Evolutionary conservation across 2,113 vertebrate genomes (phyloP).

Genomic region (Bubalus kerabau): DNA sequence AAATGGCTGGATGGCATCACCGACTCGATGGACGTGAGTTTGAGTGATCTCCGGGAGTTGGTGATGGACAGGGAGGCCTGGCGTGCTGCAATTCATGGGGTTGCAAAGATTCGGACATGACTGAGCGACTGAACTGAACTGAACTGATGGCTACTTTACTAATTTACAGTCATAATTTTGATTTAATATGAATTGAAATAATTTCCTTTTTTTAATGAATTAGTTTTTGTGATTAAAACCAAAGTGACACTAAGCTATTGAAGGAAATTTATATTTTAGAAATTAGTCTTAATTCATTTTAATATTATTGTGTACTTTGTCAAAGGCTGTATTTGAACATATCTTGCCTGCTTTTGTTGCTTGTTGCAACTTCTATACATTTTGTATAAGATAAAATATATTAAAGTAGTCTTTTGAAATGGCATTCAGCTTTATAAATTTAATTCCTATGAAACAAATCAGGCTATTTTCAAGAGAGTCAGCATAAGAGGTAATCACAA

Average conservation of each 20-base stretch:
- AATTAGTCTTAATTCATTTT: background rate
- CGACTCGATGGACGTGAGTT: too few species aligned
- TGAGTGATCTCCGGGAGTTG: too few species aligned
- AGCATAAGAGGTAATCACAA: background rate
- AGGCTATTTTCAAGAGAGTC: background rate
- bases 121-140: too few species aligned
- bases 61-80: too few species aligned
- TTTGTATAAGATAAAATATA: background rate
- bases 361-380: background rate
- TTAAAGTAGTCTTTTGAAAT: background rate
- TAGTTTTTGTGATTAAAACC: background rate
- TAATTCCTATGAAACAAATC: background rate
- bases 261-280: background rate
- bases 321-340: background rate
- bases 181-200: background rate
- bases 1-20: too few species aligned
- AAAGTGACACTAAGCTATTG: background rate
- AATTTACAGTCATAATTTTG: background rate
- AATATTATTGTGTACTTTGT: background rate
- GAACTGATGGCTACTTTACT: background rate
- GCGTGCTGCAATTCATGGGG: too few species aligned
- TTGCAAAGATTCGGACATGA: too few species aligned
- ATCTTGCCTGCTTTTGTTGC: background rate
- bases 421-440: background rate
- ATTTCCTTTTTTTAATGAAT: background rate